These are phyloP conservation scores for Piprites chloris DNA, from an alignment of 2,113 vertebrate genomes.

Conservation along the genomic window DNA sequence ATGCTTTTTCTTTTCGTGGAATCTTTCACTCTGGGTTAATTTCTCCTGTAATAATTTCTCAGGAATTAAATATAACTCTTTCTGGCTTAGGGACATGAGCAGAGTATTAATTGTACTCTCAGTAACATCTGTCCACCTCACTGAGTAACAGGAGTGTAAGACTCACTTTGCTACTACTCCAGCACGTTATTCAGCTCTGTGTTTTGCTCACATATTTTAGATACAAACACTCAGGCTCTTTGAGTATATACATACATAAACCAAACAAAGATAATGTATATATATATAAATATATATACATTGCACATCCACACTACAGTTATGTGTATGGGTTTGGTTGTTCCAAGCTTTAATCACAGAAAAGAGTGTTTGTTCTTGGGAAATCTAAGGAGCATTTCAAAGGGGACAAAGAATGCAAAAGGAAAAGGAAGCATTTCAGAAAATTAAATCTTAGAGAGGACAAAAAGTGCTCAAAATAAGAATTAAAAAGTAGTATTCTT, in stretches of 20 bases:
- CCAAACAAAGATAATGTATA: background rate
- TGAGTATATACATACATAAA: background rate
- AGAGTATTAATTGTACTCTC: slow-evolving; percentile 56
- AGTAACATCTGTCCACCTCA: slow-evolving; percentile 35
- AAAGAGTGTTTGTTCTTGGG: background rate
- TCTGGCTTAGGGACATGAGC: slow-evolving; percentile 25
- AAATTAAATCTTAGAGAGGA: background rate
- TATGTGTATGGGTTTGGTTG: background rate
- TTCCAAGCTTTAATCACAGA: background rate
- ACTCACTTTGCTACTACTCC: background rate
- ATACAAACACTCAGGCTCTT: background rate
- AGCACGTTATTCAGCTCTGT: background rate
- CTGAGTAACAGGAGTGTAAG: slow-evolving; percentile 10
- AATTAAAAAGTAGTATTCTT: background rate
- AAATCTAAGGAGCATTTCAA: background rate
- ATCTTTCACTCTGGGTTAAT: slow-evolving; percentile 30
- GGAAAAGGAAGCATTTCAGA: background rate
- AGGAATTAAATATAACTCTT: slow-evolving; percentile 46
- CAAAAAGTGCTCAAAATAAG: background rate
- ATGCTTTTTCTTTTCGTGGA: background rate
- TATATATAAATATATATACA: too few species aligned
- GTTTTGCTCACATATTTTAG: background rate
- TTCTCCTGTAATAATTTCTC: slow-evolving; percentile 11
- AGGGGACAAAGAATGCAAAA: background rate
- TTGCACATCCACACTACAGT: background rate